phyloP scores from a whole-genome alignment of 2,797 vertebrate genomes.

The Sebastes miniatus region DNA sequence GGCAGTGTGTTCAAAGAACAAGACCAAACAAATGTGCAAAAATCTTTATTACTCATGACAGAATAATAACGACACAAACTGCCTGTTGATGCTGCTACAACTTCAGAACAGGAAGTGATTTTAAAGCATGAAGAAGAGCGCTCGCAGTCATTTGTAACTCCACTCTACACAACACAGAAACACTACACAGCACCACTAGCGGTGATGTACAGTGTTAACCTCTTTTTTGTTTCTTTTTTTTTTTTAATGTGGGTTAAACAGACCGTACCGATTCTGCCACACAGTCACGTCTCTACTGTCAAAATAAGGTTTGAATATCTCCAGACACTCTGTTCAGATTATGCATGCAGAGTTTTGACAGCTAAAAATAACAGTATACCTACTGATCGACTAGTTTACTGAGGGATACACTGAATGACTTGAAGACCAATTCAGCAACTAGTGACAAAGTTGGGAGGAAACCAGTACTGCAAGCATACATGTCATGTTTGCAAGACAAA shows the following conservation, averaged over 20 bases:
- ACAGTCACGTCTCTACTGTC: conserved; percentile 29
- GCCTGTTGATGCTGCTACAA: conserved; percentile 62
- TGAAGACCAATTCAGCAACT: conserved; percentile 4
- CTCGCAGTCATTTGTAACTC: conserved; percentile 27
- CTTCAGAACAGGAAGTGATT: conserved; percentile 43
- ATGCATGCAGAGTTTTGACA: conserved; percentile 54
- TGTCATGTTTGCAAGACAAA: conserved; percentile 37
- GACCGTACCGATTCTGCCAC: conserved; percentile 31
- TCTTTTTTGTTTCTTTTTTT: background rate
- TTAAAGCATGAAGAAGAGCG: conserved; percentile 37
- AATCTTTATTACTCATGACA: conserved; percentile 74
- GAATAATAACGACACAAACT: conserved; percentile 63
- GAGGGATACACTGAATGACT: conserved; percentile 22
- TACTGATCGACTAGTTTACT: conserved; percentile 25
- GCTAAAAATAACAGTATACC: conserved; percentile 24
- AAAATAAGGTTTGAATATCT: conserved; percentile 34
- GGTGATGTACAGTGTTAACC: conserved; percentile 28
- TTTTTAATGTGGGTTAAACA: conserved; percentile 19
- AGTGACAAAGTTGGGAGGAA: conserved; percentile 11
- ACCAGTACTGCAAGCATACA: conserved; percentile 25
- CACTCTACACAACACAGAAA: conserved; percentile 43
- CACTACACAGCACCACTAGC: conserved; percentile 34
- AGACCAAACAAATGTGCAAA: conserved; percentile 69
- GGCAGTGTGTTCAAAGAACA: conserved; percentile 8
- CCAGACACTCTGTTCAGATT: conserved; percentile 43